These are phyloP conservation scores for Aspiorhynchus laticeps DNA, from an alignment of 2,113 vertebrate species.

Conservation along the genomic window DNA sequence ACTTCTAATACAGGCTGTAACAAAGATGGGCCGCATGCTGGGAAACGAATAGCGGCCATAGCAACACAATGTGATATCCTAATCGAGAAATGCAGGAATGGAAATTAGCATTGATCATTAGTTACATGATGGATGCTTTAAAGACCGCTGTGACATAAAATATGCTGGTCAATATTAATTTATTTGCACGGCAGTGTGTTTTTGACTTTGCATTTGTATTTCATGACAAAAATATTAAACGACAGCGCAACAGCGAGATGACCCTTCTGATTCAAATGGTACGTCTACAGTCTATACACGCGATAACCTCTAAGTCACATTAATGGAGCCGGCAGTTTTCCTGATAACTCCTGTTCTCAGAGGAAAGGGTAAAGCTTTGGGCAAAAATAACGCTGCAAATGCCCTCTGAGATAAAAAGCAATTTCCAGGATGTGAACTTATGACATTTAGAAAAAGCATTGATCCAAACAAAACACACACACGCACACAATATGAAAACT, in stretches of 20 bases:
- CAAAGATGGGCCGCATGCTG: conserved; percentile 8
- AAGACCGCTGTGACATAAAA: conserved; percentile 29
- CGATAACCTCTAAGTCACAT: conserved; percentile 26
- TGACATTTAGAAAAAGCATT: conserved; percentile 28
- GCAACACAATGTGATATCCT: conserved; percentile 11
- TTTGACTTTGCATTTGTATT: conserved; percentile 37
- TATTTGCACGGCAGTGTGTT: conserved; percentile 16
- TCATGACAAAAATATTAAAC: conserved; percentile 23
- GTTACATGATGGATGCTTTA: conserved; percentile 39
- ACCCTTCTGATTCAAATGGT: conserved; percentile 29
- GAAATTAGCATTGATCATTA: conserved; percentile 53
- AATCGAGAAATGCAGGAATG: conserved; percentile 38
- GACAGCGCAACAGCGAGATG: neutral
- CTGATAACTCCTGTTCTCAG: conserved; percentile 12
- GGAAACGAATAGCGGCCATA: neutral
- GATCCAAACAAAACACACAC: conserved; percentile 12
- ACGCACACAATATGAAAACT: neutral
- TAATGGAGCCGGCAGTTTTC: conserved; percentile 28
- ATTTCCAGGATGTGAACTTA: conserved; percentile 27
- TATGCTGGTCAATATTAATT: conserved; percentile 40
- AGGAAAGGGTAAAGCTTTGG: neutral
- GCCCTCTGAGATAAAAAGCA: conserved; percentile 27
- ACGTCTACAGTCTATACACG: neutral
- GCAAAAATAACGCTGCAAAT: conserved; percentile 31
- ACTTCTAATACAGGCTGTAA: conserved; percentile 6